These are phyloP conservation scores for Nemotelus pantherinus DNA, from an alignment of 2,888 invertebrate species.

Conservation along the genomic window DNA sequence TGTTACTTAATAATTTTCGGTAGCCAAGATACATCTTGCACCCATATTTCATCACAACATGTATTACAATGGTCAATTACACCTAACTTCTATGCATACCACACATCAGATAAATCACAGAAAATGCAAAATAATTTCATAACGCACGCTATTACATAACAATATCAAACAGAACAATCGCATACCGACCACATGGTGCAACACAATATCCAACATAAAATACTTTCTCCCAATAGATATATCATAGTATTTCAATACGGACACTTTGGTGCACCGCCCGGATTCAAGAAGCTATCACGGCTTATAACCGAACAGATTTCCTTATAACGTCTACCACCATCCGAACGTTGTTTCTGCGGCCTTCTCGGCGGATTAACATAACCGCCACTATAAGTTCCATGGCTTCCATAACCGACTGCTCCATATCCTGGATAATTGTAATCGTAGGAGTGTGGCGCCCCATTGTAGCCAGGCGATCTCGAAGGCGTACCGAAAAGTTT, in stretches of 20 bases:
- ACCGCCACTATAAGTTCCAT: constrained; percentile 16
- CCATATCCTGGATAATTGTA: constrained; percentile 32
- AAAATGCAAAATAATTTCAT: no score
- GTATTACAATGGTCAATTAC: no score
- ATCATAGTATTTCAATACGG: constrained; percentile 31
- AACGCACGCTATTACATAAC: no score
- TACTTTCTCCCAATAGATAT: constrained; percentile 5
- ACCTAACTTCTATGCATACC: no score
- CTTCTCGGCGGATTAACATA: not conserved
- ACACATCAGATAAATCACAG: no score
- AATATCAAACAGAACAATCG: no score
- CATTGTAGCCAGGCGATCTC: not conserved
- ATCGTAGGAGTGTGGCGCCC: constrained; percentile 16
- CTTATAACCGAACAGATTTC: constrained; percentile 74
- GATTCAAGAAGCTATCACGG: constrained; percentile 68
- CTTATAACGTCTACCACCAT: constrained; percentile 68
- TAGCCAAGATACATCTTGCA: no score
- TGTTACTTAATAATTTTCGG: no score
- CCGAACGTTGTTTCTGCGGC: constrained; percentile 23
- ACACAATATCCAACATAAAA: constrained; percentile 24
- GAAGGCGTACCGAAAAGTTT: constrained; percentile 8
- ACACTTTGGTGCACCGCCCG: constrained; percentile 64
- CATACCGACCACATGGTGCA: not conserved
- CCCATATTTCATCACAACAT: no score
- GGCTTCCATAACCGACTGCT: constrained; percentile 11